These are phyloP conservation scores for Noturus placidus DNA, from an alignment of 2,113 vertebrate species.

Conservation along the genomic window DNA sequence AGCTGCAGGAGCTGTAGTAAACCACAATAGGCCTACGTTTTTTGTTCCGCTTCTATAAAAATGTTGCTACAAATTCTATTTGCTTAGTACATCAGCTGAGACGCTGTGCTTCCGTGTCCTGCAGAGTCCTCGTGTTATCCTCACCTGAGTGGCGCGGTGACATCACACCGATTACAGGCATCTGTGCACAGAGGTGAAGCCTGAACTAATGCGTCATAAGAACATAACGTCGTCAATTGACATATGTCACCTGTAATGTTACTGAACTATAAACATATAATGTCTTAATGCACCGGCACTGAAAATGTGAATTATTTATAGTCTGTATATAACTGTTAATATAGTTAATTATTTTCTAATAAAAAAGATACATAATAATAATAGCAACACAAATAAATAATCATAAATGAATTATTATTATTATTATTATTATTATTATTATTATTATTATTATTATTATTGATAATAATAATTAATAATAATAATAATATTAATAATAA, in stretches of 20 bases:
- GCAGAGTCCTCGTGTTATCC: not conserved
- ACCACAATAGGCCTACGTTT: too few species aligned
- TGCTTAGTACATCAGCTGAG: not conserved
- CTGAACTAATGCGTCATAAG: constrained; percentile 10
- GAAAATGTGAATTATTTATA: not conserved
- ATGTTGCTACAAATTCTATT: not conserved
- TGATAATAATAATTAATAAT: too few species aligned
- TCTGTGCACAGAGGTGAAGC: constrained; percentile 37
- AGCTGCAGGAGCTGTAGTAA: not conserved
- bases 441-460: too few species aligned
- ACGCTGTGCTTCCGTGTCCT: not conserved
- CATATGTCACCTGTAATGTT: not conserved
- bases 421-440: too few species aligned
- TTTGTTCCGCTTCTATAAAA: not conserved
- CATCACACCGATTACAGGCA: constrained; percentile 40
- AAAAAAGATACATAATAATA: not conserved
- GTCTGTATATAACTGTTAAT: not conserved
- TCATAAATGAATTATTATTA: too few species aligned
- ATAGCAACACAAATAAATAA: too few species aligned
- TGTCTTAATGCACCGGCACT: not conserved
- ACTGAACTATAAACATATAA: not conserved
- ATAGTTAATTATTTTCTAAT: not conserved
- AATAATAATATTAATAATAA: too few species aligned
- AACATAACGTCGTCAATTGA: not conserved
- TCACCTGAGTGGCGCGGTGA: constrained; percentile 29